Evolutionary conservation across 2,797 vertebrate genomes (phyloP).

Genomic region (Onychomys torridus): DNA sequence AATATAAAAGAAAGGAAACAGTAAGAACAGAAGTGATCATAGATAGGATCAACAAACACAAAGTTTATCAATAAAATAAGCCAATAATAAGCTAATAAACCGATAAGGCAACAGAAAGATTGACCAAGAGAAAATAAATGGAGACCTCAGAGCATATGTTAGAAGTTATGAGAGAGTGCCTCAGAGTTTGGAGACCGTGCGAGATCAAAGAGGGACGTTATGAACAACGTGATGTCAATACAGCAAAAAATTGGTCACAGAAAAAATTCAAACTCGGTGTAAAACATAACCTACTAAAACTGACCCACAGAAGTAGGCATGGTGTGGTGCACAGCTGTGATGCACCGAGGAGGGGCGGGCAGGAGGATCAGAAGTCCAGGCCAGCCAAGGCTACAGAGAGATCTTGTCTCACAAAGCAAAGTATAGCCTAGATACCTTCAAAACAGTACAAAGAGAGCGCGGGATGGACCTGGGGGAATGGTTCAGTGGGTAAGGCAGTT

Average conservation of each 20-base stretch:
- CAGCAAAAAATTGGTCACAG: not conserved
- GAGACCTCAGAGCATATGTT: not conserved
- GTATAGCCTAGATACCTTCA: not conserved
- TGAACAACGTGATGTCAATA: not conserved
- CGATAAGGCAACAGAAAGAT: not conserved
- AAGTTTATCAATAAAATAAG: not conserved
- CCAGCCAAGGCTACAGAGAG: too few species aligned
- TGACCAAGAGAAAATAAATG: not conserved
- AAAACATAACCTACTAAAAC: not conserved
- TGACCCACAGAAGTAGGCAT: not conserved
- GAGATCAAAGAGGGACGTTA: not conserved
- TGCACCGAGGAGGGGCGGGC: too few species aligned
- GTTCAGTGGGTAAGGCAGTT: not conserved
- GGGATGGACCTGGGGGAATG: too few species aligned
- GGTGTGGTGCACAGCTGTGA: not conserved
- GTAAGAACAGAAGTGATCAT: not conserved
- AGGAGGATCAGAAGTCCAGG: not conserved
- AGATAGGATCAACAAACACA: not conserved
- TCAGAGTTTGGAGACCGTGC: not conserved
- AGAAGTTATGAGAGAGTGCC: not conserved
- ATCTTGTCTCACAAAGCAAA: not conserved
- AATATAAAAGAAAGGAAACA: not conserved
- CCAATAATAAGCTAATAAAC: not conserved
- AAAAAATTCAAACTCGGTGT: not conserved
- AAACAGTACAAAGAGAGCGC: not conserved